Base-by-base conservation (phyloP, 2,888 invertebrate genomes). In the Crepidodera aurea region DNA sequence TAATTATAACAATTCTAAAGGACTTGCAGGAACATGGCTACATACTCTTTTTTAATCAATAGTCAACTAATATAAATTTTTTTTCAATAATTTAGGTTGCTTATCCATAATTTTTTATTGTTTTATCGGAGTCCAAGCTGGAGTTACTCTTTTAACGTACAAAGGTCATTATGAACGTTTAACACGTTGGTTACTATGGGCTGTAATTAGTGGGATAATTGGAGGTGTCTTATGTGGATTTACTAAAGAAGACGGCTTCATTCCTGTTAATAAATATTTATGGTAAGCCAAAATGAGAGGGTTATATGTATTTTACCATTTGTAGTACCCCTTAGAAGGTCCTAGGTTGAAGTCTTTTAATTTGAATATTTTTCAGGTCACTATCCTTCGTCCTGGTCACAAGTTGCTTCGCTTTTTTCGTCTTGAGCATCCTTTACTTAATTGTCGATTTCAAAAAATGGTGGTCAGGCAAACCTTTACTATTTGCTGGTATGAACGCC, bases 191-290 rank as follows among this genome's bases (percentile, higher is more conserved):
- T 77, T 92, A 0, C 77, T 85, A 1, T 94, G 94, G 91, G 88
- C 88, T 1, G 71, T 89, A 0, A 75, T 87, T 0, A 82, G 90
- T 51, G 92, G 90, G 0, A 76, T 88, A 0, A 75, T 90, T 1
- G 94, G 91, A 1, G 90, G 88, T 0, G 75, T 84, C 12, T 83
- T 96, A 0, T 93, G 93, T 64, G 84, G 86, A 54, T 93, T 91
- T 81, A 87, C 88, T 0, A 84, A 88, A 69, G 90, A 94, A 72
- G 87, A 87, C 44, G 94, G 94, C 4, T 83, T 89, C 53, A 89
- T 97, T 71, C 97, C 97, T 0, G 84, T 97, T 37, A 97, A 96
- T 78, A 97, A 97, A 84, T 94, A 93, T 78, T 83, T 97, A n/a
- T 97, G 97, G 97, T 94, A 80, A 76, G 39, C 22, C 22, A 6